phyloP scores from a whole-genome alignment of 2,797 vertebrate genomes.

The Discoglossus pictus region DNA sequence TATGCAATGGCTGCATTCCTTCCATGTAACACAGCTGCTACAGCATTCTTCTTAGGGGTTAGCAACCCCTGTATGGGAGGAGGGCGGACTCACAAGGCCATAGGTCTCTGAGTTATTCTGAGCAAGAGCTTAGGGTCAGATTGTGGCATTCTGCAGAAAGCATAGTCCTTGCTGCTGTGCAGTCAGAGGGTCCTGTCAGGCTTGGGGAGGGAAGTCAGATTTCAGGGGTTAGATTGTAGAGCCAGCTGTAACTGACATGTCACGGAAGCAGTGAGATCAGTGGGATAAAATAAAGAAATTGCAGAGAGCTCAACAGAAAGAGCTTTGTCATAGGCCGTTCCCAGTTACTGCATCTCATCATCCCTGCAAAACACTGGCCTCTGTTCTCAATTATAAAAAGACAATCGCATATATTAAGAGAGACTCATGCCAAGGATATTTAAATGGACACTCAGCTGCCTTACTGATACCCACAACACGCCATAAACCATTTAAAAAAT shows the following conservation, averaged over 20 bases:
- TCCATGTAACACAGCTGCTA: slow-evolving; percentile 25
- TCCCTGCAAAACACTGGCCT: slow-evolving; percentile 36
- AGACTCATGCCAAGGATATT: slow-evolving; percentile 6
- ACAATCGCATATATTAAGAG: slow-evolving; percentile 26
- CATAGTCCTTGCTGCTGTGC: background rate
- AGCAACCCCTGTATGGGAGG: slow-evolving; percentile 19
- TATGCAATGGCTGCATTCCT: slow-evolving; percentile 22
- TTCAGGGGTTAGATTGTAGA: slow-evolving; percentile 32
- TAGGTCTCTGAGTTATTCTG: slow-evolving; percentile 44
- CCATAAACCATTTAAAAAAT: background rate
- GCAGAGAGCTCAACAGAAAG: slow-evolving; percentile 37
- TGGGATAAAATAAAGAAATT: slow-evolving; percentile 40
- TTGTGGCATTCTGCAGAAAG: slow-evolving; percentile 24
- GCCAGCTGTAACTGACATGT: slow-evolving; percentile 41
- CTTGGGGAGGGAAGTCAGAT: slow-evolving; percentile 13
- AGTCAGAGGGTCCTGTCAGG: slow-evolving; percentile 20
- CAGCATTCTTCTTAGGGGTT: slow-evolving; percentile 13
- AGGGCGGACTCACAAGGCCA: slow-evolving; percentile 23
- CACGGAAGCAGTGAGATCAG: slow-evolving; percentile 47
- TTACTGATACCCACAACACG: too few relatives aligned
- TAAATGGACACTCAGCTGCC: slow-evolving; percentile 7
- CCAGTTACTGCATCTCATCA: slow-evolving; percentile 37
- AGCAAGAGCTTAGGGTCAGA: slow-evolving; percentile 37
- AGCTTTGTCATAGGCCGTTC: slow-evolving; percentile 34
- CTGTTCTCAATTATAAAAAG: slow-evolving; percentile 37